Evolutionary conservation across 2,888 invertebrate species (phyloP), one percentile per base, ranked within the genome.

Genomic region (Pyrrhia umbra): DNA sequence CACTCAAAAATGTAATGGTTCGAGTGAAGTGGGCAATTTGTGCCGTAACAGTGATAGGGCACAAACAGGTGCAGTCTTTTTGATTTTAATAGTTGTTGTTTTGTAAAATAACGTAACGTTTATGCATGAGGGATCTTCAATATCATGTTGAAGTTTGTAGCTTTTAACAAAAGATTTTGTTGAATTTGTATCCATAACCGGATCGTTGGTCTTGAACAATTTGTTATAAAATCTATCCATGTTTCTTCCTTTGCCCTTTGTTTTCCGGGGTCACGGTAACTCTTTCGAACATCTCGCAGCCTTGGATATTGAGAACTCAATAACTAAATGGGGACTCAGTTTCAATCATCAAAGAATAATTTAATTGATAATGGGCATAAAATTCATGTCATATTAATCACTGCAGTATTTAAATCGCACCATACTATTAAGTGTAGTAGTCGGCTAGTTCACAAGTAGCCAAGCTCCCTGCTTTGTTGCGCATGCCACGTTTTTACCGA

Each of bases 1-100:
- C 65, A 69, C 78, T 83, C 74, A 66, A 68, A 71, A 68, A 71
- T 57, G 54, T 74, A 79, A 75, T 79, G 64, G 62, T 71, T 55
- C 43, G 39, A 50, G 58, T 39, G 27, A 16, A 72, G 72, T 76
- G 58, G 72, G 72, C 72, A 76, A 76, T 72, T 65, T 76, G 42
- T 58, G 20, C 34, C 50, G 50, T 16, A 21, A 18, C 25, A 18
- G 39, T 16, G 18, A 46, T 55, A 13, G 42, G 42, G 16, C 9
- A 42, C 52, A 30, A 55, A 75, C 15, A 47, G 34, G 18, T 34
- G 27, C 13, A 61, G 21, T 20, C n/a, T 40, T 47, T 34, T 39
- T 64, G 43, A 52, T 20, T 18, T 20, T 27, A 58, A 39, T 49
- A 18, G 40, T 43, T 55, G 54, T 6, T 23, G 27, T 49, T 43